A percentile compares a stretch with the other conserved stretches of the same genome.
phyloP scores from a whole-genome alignment of 1,140 invertebrate genomes.

The Drosophila funebris region DNA sequence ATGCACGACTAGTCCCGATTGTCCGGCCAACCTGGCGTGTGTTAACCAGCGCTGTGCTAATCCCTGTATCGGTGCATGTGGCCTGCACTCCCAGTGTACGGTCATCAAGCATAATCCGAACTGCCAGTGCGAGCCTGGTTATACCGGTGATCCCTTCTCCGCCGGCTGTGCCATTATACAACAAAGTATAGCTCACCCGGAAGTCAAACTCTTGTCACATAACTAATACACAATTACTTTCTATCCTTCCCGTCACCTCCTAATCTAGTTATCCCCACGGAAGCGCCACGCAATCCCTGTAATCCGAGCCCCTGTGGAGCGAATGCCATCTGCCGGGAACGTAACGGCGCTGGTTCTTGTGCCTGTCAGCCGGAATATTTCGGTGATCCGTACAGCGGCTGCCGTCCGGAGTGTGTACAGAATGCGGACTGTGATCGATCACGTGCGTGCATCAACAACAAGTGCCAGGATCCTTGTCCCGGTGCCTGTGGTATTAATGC shows the following conservation, averaged over 20 bases:
- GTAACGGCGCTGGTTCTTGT: slow-evolving; percentile 90
- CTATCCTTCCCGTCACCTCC: neutral
- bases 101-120: slow-evolving; percentile 91
- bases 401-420: slow-evolving; percentile 90
- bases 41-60: slow-evolving; percentile 91
- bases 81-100: slow-evolving; percentile 88
- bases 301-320: slow-evolving; percentile 91
- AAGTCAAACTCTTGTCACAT: neutral
- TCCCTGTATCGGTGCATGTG: slow-evolving; percentile 92
- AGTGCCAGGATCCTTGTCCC: slow-evolving; percentile 89
- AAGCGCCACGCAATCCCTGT: slow-evolving; percentile 86
- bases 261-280: slow-evolving; percentile 74
- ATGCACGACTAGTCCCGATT: slow-evolving; percentile 90
- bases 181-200: slow-evolving; percentile 68
- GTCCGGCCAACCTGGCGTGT: slow-evolving; percentile 89
- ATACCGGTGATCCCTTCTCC: slow-evolving; percentile 90
- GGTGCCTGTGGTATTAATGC: slow-evolving; percentile 89
- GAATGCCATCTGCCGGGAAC: slow-evolving; percentile 91
- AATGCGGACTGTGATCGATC: slow-evolving; percentile 88
- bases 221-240: slow-evolving; percentile 22
- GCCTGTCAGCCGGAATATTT: slow-evolving; percentile 89
- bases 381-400: slow-evolving; percentile 90
- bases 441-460: slow-evolving; percentile 88
- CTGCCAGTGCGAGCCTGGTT: slow-evolving; percentile 90
- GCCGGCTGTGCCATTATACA: slow-evolving; percentile 85